Evolutionary conservation across 2,113 vertebrate genomes (phyloP).

Genomic region (Hydrochoerus hydrochaeris): DNA sequence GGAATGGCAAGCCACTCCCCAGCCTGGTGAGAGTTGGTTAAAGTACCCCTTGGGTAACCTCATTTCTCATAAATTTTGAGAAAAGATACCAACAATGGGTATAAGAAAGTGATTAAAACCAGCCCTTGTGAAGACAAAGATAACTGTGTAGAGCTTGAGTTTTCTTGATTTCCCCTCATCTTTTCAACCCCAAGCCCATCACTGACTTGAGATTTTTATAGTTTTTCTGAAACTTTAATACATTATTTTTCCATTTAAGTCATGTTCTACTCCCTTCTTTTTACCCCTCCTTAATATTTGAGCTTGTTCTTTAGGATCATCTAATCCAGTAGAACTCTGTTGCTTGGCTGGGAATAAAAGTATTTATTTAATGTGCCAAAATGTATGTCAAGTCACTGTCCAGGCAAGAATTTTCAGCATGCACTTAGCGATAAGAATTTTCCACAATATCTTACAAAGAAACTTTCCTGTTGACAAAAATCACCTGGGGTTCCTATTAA

Average conservation of each 20-base stretch:
- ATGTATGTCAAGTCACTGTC: neutral
- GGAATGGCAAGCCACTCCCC: constrained; percentile 76
- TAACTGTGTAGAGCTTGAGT: constrained; percentile 81
- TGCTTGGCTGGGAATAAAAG: neutral
- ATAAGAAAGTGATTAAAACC: constrained; percentile 90
- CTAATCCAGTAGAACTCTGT: neutral
- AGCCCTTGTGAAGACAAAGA: constrained; percentile 84
- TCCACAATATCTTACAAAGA: neutral
- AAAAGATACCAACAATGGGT: constrained; percentile 86
- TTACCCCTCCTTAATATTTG: no score
- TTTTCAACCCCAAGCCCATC: neutral
- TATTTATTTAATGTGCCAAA: neutral
- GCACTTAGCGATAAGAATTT: neutral
- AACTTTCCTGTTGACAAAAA: neutral
- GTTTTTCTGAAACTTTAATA: constrained; percentile 42
- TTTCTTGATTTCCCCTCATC: neutral
- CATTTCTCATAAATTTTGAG: constrained; percentile 87
- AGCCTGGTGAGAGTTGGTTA: constrained; percentile 83
- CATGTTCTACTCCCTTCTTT: neutral
- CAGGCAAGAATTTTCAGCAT: neutral
- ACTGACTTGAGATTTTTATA: constrained; percentile 47
- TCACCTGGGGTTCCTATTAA: neutral
- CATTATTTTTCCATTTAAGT: neutral
- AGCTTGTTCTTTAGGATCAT: neutral
- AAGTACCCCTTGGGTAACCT: constrained; percentile 86